These are phyloP conservation scores for Nezara viridula DNA, from an alignment of 2,888 invertebrate species.

Conservation along the genomic window DNA sequence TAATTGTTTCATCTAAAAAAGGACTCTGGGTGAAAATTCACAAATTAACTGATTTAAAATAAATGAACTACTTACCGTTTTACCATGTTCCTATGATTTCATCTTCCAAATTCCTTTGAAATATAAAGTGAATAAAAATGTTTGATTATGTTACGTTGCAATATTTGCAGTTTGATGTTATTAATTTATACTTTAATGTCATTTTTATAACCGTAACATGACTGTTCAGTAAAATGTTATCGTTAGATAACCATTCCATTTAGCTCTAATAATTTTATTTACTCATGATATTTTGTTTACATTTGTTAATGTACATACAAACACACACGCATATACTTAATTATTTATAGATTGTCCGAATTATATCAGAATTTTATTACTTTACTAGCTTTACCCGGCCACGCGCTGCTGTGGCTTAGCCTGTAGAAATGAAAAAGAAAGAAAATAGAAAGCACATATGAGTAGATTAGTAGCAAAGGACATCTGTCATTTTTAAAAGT, in stretches of 20 bases:
- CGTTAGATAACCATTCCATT: background rate
- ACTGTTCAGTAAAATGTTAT: background rate
- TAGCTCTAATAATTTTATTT: background rate
- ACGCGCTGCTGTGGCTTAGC: too few species aligned
- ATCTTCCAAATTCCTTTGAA: background rate
- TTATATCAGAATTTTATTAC: too few species aligned
- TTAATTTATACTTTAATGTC: background rate
- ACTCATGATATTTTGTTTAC: too few species aligned
- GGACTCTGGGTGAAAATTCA: slow-evolving; percentile 43
- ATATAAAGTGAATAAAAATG: background rate
- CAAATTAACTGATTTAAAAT: background rate
- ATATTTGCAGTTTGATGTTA: background rate
- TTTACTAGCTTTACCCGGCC: too few species aligned
- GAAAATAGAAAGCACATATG: too few species aligned
- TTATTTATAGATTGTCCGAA: too few species aligned
- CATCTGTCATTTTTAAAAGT: too few species aligned
- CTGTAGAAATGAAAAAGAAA: too few species aligned
- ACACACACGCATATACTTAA: too few species aligned
- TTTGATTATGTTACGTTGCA: background rate
- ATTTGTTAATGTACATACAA: too few species aligned
- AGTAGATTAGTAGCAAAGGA: too few species aligned
- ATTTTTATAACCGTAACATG: background rate
- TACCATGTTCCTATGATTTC: background rate
- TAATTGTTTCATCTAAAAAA: slow-evolving; percentile 36
- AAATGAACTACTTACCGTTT: background rate